phyloP scores from a whole-genome alignment of 2,797 vertebrate genomes.

The Tokudaia tokunoshimensis region DNA sequence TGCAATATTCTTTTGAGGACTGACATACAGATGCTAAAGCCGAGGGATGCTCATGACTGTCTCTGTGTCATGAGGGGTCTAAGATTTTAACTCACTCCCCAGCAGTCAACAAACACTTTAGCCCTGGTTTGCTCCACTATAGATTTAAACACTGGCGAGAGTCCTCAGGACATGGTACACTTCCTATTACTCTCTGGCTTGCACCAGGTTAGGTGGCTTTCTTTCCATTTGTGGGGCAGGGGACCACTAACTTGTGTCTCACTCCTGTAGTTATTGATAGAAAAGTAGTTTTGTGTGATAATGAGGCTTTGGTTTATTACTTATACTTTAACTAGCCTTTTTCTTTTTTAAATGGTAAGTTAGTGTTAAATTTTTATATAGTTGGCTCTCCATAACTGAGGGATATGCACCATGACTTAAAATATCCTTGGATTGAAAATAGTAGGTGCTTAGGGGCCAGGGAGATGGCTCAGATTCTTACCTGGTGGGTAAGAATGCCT shows the following conservation, averaged over 20 bases:
- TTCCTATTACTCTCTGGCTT: not conserved
- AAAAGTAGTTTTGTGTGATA: not conserved
- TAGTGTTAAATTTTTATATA: not conserved
- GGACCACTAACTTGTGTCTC: not conserved
- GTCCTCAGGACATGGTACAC: not conserved
- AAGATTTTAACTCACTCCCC: not conserved
- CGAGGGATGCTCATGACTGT: not conserved
- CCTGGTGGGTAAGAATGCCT: not conserved
- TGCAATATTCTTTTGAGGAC: not conserved
- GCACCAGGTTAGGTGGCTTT: too few relatives aligned
- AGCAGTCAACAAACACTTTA: not conserved
- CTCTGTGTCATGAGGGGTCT: not conserved
- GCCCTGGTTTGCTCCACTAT: not conserved
- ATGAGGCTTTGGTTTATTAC: not conserved
- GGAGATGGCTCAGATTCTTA: too few relatives aligned
- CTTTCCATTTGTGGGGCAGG: not conserved
- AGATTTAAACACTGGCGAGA: not conserved
- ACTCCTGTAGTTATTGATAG: not conserved
- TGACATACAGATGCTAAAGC: not conserved
- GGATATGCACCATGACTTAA: not conserved
- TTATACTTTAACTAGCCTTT: not conserved
- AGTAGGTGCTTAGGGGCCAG: not conserved
- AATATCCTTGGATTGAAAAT: not conserved
- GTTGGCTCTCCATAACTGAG: not conserved
- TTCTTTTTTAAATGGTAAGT: not conserved